A percentile compares a stretch with the other conserved stretches of the same genome.
These are phyloP conservation scores for Coryphaenoides rupestris DNA, from an alignment of 2,113 vertebrate genomes.

Conservation along the genomic window DNA sequence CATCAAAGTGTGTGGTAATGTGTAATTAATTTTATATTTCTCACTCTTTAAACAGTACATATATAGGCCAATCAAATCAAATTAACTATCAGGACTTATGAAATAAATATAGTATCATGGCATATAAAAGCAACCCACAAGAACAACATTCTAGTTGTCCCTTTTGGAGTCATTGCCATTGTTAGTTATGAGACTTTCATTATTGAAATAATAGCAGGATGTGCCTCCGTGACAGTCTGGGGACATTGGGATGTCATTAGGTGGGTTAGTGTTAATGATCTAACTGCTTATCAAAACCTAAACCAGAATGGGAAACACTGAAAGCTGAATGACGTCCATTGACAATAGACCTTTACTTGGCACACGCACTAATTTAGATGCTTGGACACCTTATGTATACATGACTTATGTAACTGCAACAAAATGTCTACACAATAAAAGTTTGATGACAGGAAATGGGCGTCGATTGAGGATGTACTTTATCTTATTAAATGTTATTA, in stretches of 20 bases:
- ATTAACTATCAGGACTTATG: too few relatives aligned
- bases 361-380: too few relatives aligned
- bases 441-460: background rate
- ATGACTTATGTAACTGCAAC: background rate
- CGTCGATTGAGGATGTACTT: background rate
- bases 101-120: too few relatives aligned
- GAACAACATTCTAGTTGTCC: too few relatives aligned
- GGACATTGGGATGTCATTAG: constrained; percentile 13
- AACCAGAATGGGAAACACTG: constrained; percentile 43
- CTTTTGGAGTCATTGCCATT: too few relatives aligned
- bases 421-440: background rate
- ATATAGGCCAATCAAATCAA: too few relatives aligned
- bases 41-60: too few relatives aligned
- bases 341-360: background rate
- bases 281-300: background rate
- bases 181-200: background rate
- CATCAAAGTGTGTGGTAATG: too few relatives aligned
- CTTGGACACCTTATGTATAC: background rate
- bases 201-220: background rate
- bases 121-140: too few relatives aligned
- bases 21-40: too few relatives aligned
- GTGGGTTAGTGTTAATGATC: constrained; percentile 22
- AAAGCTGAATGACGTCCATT: background rate
- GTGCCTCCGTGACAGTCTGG: background rate
- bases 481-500: background rate